Evolutionary conservation across 2,113 vertebrate species (phyloP).

Genomic region (Ancistrus triradiatus): DNA sequence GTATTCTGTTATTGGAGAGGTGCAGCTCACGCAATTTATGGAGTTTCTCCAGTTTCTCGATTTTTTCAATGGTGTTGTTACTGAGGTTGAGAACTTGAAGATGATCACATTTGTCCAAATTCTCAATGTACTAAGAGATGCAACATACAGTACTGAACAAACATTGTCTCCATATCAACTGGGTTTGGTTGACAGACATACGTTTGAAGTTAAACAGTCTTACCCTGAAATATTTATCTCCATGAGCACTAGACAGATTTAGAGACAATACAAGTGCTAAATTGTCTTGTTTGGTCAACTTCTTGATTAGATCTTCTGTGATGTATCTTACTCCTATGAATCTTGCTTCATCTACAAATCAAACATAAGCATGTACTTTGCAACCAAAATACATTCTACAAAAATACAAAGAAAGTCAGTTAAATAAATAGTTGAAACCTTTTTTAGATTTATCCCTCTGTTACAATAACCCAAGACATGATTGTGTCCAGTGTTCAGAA

Average conservation of each 20-base stretch:
- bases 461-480: no score
- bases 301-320: slow-evolving; percentile 72
- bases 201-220: not conserved
- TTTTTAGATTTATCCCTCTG: no score
- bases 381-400: no score
- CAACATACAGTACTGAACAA: not conserved
- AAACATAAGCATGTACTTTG: slow-evolving; percentile 9
- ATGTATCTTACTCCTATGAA: slow-evolving; percentile 71
- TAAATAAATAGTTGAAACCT: not conserved
- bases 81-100: slow-evolving; percentile 77
- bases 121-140: slow-evolving; percentile 78
- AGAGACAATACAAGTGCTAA: slow-evolving; percentile 64
- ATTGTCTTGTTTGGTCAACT: slow-evolving; percentile 73
- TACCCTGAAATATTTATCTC: slow-evolving; percentile 79
- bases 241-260: slow-evolving; percentile 76
- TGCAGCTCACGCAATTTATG: slow-evolving; percentile 75
- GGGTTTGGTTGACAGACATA: not conserved
- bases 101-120: slow-evolving; percentile 76
- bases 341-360: slow-evolving; percentile 57
- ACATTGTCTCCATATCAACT: not conserved
- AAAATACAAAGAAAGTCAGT: not conserved
- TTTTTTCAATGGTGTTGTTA: slow-evolving; percentile 77
- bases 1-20: slow-evolving; percentile 77
- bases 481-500: no score
- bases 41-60: slow-evolving; percentile 78